phyloP scores from a whole-genome alignment of 2,888 invertebrate species.

The Gisinianus flammeolus region DNA sequence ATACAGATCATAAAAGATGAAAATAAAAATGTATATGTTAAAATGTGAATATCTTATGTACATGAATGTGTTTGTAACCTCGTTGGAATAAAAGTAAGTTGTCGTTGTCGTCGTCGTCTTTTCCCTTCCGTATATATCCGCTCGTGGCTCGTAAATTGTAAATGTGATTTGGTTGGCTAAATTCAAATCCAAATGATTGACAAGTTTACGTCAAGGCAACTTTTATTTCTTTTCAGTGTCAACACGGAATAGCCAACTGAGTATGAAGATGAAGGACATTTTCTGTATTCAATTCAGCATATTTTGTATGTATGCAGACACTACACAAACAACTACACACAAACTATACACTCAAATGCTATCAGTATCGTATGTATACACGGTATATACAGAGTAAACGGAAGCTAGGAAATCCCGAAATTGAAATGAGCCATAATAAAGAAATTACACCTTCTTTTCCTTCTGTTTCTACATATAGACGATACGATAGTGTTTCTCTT shows the following conservation, averaged over 20 bases:
- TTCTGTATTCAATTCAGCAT: not conserved
- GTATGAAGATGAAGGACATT: slow-evolving; percentile 25
- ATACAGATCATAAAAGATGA: not conserved
- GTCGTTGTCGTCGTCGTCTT: not conserved
- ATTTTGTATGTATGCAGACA: not conserved
- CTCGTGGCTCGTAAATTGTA: not conserved
- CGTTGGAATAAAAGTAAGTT: not conserved
- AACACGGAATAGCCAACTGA: not conserved
- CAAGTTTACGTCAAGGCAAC: slow-evolving; percentile 17
- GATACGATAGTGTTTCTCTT: not conserved
- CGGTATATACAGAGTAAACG: not conserved
- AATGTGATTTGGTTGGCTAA: slow-evolving; percentile 2
- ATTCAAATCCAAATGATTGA: slow-evolving; percentile 19
- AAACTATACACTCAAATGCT: slow-evolving; percentile 3
- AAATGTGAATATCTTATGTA: no score
- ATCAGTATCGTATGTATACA: not conserved
- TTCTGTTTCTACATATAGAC: not conserved
- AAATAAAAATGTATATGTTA: not conserved
- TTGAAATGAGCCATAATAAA: slow-evolving; percentile 1
- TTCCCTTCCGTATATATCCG: not conserved
- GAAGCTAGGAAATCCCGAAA: not conserved
- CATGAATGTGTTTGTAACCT: not conserved
- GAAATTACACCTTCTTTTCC: not conserved
- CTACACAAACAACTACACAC: not conserved
- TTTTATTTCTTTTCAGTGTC: slow-evolving; percentile 16